phyloP scores from a whole-genome alignment of 2,797 vertebrate genomes.

The Thamnophis elegans region DNA sequence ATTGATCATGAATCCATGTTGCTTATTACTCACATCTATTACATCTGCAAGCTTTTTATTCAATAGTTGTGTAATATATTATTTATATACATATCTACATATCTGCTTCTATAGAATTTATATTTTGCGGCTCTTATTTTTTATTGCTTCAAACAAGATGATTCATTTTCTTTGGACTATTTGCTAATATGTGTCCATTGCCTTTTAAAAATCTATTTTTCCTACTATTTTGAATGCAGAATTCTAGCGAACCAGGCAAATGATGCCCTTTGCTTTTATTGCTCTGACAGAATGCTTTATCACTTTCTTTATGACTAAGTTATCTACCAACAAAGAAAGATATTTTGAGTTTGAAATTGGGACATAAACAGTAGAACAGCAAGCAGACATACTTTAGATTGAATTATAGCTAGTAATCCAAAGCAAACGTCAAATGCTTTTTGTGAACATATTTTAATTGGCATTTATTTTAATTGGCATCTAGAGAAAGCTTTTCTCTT shows the following conservation, averaged over 20 bases:
- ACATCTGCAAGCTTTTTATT: background rate
- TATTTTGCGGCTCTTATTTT: background rate
- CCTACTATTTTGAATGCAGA: background rate
- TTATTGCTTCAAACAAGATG: background rate
- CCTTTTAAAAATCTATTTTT: background rate
- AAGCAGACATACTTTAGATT: slow-evolving; percentile 33
- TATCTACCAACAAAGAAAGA: slow-evolving; percentile 59
- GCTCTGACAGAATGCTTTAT: slow-evolving; percentile 53
- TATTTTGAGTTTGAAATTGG: slow-evolving; percentile 55
- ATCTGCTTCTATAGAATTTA: background rate
- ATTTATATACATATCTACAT: background rate
- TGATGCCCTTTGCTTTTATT: background rate
- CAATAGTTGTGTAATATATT: background rate
- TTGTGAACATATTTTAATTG: background rate
- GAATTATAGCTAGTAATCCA: slow-evolving; percentile 16
- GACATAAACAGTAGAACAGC: slow-evolving; percentile 37
- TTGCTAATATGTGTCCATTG: background rate
- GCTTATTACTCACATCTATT: background rate
- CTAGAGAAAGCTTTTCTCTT: background rate
- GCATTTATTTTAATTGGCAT: background rate
- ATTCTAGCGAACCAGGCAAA: background rate
- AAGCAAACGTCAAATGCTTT: background rate
- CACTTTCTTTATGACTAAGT: slow-evolving; percentile 65
- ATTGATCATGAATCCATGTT: background rate
- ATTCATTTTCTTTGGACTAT: background rate